phyloP scores from a whole-genome alignment of 2,888 invertebrate genomes.

The Aspidiotus rigidus region DNA sequence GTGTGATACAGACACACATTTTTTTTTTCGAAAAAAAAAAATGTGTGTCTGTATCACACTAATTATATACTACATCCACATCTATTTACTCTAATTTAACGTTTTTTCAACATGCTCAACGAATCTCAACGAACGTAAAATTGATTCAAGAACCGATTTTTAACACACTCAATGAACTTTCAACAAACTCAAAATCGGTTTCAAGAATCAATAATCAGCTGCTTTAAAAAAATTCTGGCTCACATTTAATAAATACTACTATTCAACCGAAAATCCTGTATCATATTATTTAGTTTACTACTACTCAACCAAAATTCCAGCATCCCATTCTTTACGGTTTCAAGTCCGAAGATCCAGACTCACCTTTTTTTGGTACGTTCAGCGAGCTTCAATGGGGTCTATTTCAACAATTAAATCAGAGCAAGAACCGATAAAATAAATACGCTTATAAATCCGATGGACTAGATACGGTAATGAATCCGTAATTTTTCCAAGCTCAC shows the following conservation, averaged over 20 bases:
- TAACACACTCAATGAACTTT: constrained; percentile 4
- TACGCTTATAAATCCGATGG: constrained; percentile 11
- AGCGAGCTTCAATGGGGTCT: not conserved
- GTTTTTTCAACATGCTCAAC: constrained; percentile 10
- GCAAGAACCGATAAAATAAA: constrained; percentile 1
- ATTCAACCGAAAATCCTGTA: constrained; percentile 8
- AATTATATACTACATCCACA: not conserved
- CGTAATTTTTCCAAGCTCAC: constrained; percentile 3
- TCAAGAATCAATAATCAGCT: constrained; percentile 4
- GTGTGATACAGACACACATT: constrained; percentile 4
- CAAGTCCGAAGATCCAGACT: constrained; percentile 5
- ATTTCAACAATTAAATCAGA: constrained; percentile 1
- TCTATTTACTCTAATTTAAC: constrained; percentile 11
- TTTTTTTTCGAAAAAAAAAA: constrained; percentile 3
- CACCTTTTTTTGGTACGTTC: constrained; percentile 11
- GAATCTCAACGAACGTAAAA: constrained; percentile 4
- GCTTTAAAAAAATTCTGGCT: constrained; percentile 6
- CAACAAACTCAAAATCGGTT: constrained; percentile 1
- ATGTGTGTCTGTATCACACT: constrained; percentile 4
- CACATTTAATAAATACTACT: constrained; percentile 15
- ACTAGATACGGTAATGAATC: no score
- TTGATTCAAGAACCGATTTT: not conserved
- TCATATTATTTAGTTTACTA: constrained; percentile 11
- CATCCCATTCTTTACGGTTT: constrained; percentile 8
- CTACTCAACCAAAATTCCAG: constrained; percentile 6